These are phyloP conservation scores for Tauraco erythrolophus DNA, from an alignment of 2,113 vertebrate species.

Conservation along the genomic window DNA sequence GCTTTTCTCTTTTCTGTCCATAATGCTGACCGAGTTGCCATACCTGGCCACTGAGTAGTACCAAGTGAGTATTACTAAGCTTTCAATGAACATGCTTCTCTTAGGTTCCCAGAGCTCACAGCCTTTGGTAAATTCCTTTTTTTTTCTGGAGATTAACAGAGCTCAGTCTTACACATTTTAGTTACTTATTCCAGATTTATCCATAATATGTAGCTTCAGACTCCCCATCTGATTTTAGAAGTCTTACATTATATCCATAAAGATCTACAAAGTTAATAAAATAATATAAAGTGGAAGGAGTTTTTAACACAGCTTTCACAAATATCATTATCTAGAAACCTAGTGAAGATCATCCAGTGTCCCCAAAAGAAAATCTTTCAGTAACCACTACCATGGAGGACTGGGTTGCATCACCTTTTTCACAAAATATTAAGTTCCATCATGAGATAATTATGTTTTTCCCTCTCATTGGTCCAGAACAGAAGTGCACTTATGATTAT, in stretches of 20 bases:
- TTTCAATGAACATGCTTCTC: background rate
- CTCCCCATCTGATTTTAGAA: background rate
- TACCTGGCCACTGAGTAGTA: background rate
- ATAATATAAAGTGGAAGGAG: background rate
- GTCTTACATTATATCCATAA: background rate
- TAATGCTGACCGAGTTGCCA: background rate
- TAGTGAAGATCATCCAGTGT: background rate
- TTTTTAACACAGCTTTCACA: background rate
- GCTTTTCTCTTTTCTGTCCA: background rate
- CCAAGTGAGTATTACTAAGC: background rate
- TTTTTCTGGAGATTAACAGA: background rate
- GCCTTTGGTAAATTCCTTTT: background rate
- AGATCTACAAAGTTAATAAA: background rate
- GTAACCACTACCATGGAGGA: background rate
- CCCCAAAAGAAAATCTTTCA: background rate
- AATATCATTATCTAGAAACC: background rate
- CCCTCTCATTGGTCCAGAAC: background rate
- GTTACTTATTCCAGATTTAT: background rate
- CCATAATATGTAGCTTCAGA: background rate
- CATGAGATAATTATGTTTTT: background rate
- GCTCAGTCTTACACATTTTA: background rate
- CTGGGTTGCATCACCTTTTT: background rate
- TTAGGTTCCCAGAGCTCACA: background rate
- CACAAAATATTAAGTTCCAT: background rate
- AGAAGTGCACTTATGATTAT: background rate